Evolutionary conservation across 2,113 vertebrate genomes (phyloP).

Genomic region (Desmodus rotundus): DNA sequence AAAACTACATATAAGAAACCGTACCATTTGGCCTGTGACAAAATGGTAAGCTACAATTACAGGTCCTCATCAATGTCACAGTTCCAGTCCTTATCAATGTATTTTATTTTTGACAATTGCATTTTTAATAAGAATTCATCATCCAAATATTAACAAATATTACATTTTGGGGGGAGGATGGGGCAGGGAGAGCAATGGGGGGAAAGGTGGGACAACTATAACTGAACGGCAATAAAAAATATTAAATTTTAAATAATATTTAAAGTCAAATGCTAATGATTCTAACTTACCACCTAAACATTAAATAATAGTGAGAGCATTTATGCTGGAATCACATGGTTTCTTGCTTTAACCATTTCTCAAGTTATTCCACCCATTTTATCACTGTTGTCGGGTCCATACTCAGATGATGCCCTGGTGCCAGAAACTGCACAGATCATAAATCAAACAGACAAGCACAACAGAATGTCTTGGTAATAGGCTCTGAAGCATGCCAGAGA

Average conservation of each 20-base stretch:
- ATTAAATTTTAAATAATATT: slow-evolving; percentile 47
- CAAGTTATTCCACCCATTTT: not conserved
- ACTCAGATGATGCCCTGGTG: not conserved
- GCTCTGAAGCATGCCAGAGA: not conserved
- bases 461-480: not conserved
- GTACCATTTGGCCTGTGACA: not conserved
- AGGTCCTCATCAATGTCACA: not conserved
- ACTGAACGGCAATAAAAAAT: not conserved
- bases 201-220: too few relatives aligned
- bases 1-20: not conserved
- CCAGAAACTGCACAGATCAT: not conserved
- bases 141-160: slow-evolving; percentile 38
- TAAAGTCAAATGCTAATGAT: slow-evolving; percentile 18
- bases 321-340: slow-evolving; percentile 17
- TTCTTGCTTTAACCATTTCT: not conserved
- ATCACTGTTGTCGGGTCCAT: not conserved
- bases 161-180: not conserved
- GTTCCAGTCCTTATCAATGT: not conserved
- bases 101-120: not conserved
- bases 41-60: not conserved
- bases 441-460: slow-evolving; percentile 17
- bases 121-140: slow-evolving; percentile 34
- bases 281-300: slow-evolving; percentile 38
- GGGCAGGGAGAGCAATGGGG: too few relatives aligned
- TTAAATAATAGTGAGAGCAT: not conserved